Percentiles rank a stretch among this genome's conserved stretches.
phyloP scores from a whole-genome alignment of 2,888 invertebrate genomes.

The Agonopterix subpropinquella region DNA sequence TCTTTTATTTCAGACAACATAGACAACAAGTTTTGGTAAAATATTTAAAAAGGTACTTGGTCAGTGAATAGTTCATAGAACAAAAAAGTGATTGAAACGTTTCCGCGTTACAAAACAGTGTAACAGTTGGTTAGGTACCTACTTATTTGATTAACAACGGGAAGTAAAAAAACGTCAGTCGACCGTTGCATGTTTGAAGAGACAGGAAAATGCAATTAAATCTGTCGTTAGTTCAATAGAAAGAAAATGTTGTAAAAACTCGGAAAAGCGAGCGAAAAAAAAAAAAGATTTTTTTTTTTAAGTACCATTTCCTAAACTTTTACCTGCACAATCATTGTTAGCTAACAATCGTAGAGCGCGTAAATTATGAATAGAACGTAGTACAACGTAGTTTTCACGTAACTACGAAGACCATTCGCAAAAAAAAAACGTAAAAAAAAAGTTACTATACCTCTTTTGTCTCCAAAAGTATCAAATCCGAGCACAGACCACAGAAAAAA shows the following conservation, averaged over 20 bases:
- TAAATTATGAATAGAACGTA: no score
- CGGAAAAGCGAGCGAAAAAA: neutral
- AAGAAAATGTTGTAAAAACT: neutral
- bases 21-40: neutral
- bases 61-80: neutral
- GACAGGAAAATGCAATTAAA: conserved; percentile 2
- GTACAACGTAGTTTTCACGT: neutral
- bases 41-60: neutral
- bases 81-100: neutral
- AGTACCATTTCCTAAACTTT: no score
- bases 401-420: neutral
- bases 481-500: conserved; percentile 47
- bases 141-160: conserved; percentile 6
- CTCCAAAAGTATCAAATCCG: conserved; percentile 40
- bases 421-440: conserved; percentile 1
- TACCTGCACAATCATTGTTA: no score
- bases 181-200: conserved; percentile 7
- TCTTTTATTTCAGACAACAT: no score
- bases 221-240: neutral
- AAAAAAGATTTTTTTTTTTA: neutral
- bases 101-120: conserved; percentile 7
- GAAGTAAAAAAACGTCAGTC: conserved; percentile 8
- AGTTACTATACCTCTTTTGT: conserved; percentile 38
- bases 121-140: conserved; percentile 5
- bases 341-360: no score